phyloP scores from a whole-genome alignment of 2,888 invertebrate species.

The Osedax frankpressi region DNA sequence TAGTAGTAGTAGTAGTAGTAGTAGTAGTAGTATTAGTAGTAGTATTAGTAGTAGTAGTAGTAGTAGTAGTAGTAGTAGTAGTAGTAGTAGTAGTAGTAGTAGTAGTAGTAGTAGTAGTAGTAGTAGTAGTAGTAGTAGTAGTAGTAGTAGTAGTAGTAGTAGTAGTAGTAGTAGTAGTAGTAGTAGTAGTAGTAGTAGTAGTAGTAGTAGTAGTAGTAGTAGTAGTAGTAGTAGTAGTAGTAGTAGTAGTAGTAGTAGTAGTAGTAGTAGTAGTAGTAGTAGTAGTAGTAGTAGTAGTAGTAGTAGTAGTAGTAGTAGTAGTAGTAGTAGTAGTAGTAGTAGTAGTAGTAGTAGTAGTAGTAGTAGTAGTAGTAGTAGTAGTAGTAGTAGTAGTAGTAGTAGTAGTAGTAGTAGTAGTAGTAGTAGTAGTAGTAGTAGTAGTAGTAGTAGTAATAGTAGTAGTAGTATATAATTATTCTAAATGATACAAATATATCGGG shows the following conservation, averaged over 20 bases:
- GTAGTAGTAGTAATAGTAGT: slow-evolving; percentile 7
- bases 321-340: slow-evolving; percentile 9
- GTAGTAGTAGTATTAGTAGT: slow-evolving; percentile 32
- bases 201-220: slow-evolving; percentile 32
- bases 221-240: slow-evolving; percentile 20
- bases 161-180: slow-evolving; percentile 13
- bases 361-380: slow-evolving; percentile 25
- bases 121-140: slow-evolving; percentile 22
- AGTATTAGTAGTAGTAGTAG: slow-evolving; percentile 22
- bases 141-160: slow-evolving; percentile 14
- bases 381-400: slow-evolving; percentile 25
- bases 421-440: slow-evolving; percentile 23
- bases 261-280: slow-evolving; percentile 24
- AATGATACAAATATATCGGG: too few relatives aligned
- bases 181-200: slow-evolving; percentile 3
- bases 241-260: slow-evolving; percentile 25
- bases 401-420: slow-evolving; percentile 24
- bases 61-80: slow-evolving; percentile 25
- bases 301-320: slow-evolving; percentile 23
- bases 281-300: slow-evolving; percentile 24
- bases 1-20: slow-evolving; percentile 9
- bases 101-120: slow-evolving; percentile 24
- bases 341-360: slow-evolving; percentile 16
- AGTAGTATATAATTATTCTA: too few relatives aligned
- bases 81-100: slow-evolving; percentile 24